These are phyloP conservation scores for Onychostruthus taczanowskii DNA, from an alignment of 2,113 vertebrate genomes.

Conservation along the genomic window DNA sequence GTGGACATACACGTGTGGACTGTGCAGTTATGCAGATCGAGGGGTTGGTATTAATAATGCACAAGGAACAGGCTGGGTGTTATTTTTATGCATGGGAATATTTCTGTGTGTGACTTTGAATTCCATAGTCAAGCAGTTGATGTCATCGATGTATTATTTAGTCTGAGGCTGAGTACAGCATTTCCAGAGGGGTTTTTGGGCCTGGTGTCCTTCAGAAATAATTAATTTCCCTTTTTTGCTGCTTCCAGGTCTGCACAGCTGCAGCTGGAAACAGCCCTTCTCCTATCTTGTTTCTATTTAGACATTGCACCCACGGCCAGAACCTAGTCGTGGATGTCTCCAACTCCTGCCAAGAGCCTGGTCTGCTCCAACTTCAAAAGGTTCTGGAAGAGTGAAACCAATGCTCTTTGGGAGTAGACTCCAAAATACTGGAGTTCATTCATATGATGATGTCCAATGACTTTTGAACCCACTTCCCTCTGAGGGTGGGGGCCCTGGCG, in stretches of 20 bases:
- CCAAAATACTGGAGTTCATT: not conserved
- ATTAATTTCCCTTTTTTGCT: not conserved
- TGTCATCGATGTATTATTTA: conserved; percentile 1
- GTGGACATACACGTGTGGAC: not conserved
- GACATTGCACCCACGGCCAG: not conserved
- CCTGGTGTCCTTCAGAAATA: not conserved
- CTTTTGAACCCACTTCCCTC: not conserved
- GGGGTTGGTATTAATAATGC: not conserved
- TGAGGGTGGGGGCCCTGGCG: accelerated
- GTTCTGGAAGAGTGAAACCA: not conserved
- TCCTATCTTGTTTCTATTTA: not conserved
- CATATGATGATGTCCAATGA: not conserved
- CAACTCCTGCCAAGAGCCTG: not conserved
- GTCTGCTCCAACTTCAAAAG: not conserved
- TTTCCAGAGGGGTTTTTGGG: conserved; percentile 26
- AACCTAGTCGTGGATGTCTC: not conserved
- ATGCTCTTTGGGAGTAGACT: not conserved
- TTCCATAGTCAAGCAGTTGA: not conserved
- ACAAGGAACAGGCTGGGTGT: not conserved
- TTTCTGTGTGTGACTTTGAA: not conserved
- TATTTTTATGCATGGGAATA: conserved; percentile 1
- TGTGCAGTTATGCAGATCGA: not conserved
- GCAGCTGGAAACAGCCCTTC: not conserved
- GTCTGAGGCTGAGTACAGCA: not conserved
- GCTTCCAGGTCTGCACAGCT: not conserved